These are phyloP conservation scores for Pteruthius melanotis DNA, from an alignment of 2,113 vertebrate genomes.

Conservation along the genomic window DNA sequence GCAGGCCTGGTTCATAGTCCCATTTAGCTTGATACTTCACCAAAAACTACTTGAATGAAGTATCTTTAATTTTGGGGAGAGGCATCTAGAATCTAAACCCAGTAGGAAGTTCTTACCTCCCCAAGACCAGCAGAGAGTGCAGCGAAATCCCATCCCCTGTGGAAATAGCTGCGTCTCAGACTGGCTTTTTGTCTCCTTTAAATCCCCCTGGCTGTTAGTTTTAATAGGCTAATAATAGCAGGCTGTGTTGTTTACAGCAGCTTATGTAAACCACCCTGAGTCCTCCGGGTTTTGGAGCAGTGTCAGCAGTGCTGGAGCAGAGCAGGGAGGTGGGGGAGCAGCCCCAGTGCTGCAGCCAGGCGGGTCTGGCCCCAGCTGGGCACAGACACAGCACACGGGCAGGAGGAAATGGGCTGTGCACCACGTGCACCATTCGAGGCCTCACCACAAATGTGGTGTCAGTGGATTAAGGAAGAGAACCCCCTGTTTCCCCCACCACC, in stretches of 20 bases:
- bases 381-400: rapidly evolving
- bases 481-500: rapidly evolving
- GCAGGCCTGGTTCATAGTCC: neutral
- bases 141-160: neutral
- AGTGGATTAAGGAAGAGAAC: neutral
- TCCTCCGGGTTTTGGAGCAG: neutral
- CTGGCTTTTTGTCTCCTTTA: neutral
- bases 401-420: too few relatives aligned
- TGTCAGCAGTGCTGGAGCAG: neutral
- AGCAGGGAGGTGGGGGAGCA: neutral
- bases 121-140: neutral
- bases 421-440: neutral
- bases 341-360: neutral
- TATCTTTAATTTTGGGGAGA: neutral
- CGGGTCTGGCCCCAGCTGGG: neutral
- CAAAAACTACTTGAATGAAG: neutral
- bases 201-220: constrained; percentile 12
- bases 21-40: neutral
- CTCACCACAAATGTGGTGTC: neutral
- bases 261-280: neutral
- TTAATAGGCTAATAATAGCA: constrained; percentile 52
- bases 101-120: neutral
- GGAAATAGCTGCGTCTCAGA: neutral
- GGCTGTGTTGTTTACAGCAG: neutral
- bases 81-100: neutral